Conservation (phyloP, 2,888 invertebrate genomes). For the Pristionchus fissidentatus region DNA sequence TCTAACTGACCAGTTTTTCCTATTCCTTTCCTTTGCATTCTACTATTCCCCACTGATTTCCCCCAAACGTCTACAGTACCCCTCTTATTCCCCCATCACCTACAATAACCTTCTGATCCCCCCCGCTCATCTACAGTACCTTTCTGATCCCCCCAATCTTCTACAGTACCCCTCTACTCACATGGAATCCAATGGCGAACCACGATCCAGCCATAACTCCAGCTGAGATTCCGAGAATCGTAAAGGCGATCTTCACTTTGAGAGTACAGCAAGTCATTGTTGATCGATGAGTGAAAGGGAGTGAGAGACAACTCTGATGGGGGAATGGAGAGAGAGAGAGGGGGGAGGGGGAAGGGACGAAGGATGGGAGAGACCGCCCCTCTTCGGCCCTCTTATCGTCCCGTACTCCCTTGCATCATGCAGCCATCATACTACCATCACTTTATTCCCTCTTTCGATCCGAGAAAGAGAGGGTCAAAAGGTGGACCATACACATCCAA, state of each 20-base stretch:
- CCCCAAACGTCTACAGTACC: no score
- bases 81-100: no score
- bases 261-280: conserved; percentile 50
- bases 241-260: conserved; percentile 61
- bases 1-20: not conserved
- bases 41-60: no score
- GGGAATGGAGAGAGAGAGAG: conserved; percentile 5
- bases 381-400: not conserved
- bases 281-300: conserved; percentile 25
- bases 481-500: not conserved
- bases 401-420: conserved; percentile 17
- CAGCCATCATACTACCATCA: conserved; percentile 31
- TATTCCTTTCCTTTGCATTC: not conserved
- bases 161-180: conserved; percentile 49
- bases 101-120: no score
- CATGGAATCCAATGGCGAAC: conserved; percentile 68
- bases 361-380: conserved; percentile 11
- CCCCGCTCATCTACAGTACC: no score
- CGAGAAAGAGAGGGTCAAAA: not conserved
- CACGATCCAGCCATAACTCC: conserved; percentile 70
- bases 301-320: not conserved
- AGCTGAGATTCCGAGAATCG: conserved; percentile 69
- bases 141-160: no score
- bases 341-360: not conserved
- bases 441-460: conserved; percentile 8